phyloP scores from a whole-genome alignment of 2,888 invertebrate species.

The Sthenelais limicola region DNA sequence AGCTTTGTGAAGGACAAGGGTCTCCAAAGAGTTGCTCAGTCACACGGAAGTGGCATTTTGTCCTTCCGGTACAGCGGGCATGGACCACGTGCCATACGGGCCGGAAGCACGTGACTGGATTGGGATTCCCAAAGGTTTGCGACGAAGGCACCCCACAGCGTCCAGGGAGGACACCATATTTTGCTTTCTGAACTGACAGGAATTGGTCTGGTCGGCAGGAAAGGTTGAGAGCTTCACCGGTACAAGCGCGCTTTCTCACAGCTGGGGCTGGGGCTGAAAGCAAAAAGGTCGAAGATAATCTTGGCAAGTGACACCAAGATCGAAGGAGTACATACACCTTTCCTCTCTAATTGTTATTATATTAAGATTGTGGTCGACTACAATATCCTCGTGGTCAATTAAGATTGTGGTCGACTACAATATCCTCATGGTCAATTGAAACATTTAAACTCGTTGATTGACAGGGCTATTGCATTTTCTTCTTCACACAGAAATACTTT shows the following conservation, averaged over 20 bases:
- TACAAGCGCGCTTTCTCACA: background rate
- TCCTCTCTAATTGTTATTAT: too few species aligned
- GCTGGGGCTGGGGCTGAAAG: constrained; percentile 5
- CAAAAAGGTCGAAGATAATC: background rate
- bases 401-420: too few species aligned
- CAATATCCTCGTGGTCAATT: too few species aligned
- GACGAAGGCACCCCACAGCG: background rate
- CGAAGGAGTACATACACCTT: too few species aligned
- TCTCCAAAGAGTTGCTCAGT: constrained; percentile 22
- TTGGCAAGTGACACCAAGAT: background rate
- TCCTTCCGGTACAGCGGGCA: constrained; percentile 25
- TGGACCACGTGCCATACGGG: constrained; percentile 34
- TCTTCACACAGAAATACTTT: too few species aligned
- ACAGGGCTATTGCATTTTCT: too few species aligned
- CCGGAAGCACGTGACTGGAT: constrained; percentile 18
- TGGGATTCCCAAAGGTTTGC: background rate
- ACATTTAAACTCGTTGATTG: too few species aligned
- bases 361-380: too few species aligned
- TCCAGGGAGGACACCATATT: constrained; percentile 12
- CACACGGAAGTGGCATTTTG: constrained; percentile 5
- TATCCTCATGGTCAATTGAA: too few species aligned
- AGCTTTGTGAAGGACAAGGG: constrained; percentile 16
- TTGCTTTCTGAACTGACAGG: constrained; percentile 6
- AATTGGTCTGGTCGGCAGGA: constrained; percentile 1
- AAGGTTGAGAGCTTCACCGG: constrained; percentile 11